phyloP scores from a whole-genome alignment of 2,113 vertebrate genomes.

The Corydoras sp. region DNA sequence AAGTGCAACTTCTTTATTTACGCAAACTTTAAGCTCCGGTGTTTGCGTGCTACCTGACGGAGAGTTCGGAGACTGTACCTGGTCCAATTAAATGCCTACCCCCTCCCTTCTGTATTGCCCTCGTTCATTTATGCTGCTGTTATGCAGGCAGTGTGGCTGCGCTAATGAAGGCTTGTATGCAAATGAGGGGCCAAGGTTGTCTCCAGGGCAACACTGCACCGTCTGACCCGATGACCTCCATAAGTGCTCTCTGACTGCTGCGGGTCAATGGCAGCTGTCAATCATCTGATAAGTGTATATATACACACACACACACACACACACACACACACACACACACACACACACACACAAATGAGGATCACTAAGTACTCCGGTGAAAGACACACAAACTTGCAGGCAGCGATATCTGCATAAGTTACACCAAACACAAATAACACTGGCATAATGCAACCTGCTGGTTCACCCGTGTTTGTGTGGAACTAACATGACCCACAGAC shows the following conservation, averaged over 20 bases:
- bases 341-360: not conserved
- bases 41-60: slow-evolving; percentile 13
- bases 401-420: too few relatives aligned
- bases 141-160: slow-evolving; percentile 63
- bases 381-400: too few relatives aligned
- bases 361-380: too few relatives aligned
- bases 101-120: slow-evolving; percentile 47
- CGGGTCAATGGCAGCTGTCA: slow-evolving; percentile 76
- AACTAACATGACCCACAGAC: too few relatives aligned
- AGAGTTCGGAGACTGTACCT: slow-evolving; percentile 22
- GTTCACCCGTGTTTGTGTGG: too few relatives aligned
- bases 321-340: slow-evolving; percentile 23
- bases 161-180: slow-evolving; percentile 74
- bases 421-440: too few relatives aligned
- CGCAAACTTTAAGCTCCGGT: slow-evolving; percentile 1
- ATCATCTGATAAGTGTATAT: slow-evolving; percentile 47
- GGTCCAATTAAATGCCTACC: slow-evolving; percentile 40
- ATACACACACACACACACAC: slow-evolving; percentile 19
- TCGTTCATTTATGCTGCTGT: slow-evolving; percentile 74
- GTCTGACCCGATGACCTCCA: slow-evolving; percentile 60
- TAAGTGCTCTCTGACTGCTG: slow-evolving; percentile 67
- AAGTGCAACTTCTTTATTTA: not conserved
- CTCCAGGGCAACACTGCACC: slow-evolving; percentile 59
- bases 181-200: slow-evolving; percentile 71
- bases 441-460: too few relatives aligned